These are phyloP conservation scores for Heliconius eleuchia DNA, from an alignment of 1,140 invertebrate species.

Conservation along the genomic window DNA sequence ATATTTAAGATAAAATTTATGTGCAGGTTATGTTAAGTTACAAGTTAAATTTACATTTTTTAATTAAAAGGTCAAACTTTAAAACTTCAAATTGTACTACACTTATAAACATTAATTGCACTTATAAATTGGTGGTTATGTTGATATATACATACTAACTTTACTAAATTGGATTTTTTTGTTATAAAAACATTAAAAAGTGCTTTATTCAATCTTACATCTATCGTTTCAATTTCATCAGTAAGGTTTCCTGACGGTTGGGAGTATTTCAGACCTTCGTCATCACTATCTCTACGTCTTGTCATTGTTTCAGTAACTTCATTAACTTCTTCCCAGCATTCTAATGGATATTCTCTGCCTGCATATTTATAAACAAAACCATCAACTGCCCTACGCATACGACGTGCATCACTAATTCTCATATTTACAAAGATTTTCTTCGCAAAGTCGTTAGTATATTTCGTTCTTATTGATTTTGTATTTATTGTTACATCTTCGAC, in stretches of 20 bases:
- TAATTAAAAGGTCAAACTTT: no score
- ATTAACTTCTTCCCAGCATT: constrained; percentile 14
- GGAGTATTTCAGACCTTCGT: not conserved
- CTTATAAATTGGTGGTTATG: no score
- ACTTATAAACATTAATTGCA: no score
- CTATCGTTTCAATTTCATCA: constrained; percentile 5
- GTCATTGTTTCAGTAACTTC: not conserved
- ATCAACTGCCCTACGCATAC: constrained; percentile 1
- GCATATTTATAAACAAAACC: constrained; percentile 7
- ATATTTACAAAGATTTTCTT: constrained; percentile 19
- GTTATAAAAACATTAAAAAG: not conserved
- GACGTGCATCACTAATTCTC: not conserved
- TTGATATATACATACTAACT: no score
- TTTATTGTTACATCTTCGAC: not conserved
- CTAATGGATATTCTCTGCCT: not conserved
- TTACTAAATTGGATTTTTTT: not conserved
- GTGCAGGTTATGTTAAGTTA: no score
- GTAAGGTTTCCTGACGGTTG: not conserved
- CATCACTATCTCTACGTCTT: not conserved
- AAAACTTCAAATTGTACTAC: no score
- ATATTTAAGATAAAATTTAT: no score
- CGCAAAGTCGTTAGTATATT: not conserved
- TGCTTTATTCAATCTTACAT: constrained; percentile 2
- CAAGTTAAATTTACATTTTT: no score
- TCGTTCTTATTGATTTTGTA: not conserved